Conservation (phyloP, 2,888 invertebrate species). For the Drosophila affinis region DNA sequence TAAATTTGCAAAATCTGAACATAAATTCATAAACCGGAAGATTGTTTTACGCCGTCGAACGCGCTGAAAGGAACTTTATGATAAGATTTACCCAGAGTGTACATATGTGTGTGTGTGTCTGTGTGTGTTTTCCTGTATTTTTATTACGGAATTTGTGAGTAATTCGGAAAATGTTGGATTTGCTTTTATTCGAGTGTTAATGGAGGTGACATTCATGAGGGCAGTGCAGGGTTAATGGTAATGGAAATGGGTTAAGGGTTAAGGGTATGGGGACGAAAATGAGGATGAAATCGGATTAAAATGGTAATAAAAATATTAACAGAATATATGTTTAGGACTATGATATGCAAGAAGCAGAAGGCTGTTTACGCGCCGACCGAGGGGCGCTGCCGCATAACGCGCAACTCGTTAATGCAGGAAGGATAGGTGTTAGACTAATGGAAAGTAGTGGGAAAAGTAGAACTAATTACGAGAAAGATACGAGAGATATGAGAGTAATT, state of each 20-base stretch:
- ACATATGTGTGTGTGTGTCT: no score
- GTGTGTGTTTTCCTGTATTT: constrained; percentile 31
- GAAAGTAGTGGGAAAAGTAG: no score
- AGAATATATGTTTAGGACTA: no score
- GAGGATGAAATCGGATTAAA: not conserved
- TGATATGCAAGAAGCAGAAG: no score
- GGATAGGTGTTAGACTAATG: no score
- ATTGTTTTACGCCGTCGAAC: constrained; percentile 35
- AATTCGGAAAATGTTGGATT: constrained; percentile 46
- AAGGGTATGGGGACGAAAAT: constrained; percentile 8
- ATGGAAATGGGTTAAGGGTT: constrained; percentile 24
- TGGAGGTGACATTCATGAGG: constrained; percentile 41
- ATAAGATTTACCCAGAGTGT: constrained; percentile 5
- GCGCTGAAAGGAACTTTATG: constrained; percentile 37
- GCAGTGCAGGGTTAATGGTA: constrained; percentile 32
- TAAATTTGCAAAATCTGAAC: constrained; percentile 20
- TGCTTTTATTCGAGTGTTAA: constrained; percentile 9
- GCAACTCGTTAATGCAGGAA: no score
- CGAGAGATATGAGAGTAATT: no score
- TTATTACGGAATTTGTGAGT: constrained; percentile 60
- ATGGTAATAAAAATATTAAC: not conserved
- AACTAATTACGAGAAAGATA: no score
- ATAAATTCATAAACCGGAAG: constrained; percentile 32
- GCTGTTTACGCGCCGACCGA: no score
- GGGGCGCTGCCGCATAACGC: no score